These are phyloP conservation scores for Tursiops truncatus DNA, from an alignment of 2,113 vertebrate genomes.

Conservation along the genomic window DNA sequence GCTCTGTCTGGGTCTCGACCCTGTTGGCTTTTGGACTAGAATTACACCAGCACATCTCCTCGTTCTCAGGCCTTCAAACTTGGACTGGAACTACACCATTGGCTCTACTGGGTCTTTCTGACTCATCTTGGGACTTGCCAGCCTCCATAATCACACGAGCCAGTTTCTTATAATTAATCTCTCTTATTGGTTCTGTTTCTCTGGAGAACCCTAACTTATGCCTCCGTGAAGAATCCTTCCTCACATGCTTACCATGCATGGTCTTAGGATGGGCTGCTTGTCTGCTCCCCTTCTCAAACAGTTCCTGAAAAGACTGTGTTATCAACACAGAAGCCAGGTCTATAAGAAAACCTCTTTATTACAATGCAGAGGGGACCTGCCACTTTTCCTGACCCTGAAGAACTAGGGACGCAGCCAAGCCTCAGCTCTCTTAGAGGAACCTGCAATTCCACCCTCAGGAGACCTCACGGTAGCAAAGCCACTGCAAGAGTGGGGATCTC, in stretches of 20 bases:
- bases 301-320: neutral
- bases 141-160: neutral
- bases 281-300: neutral
- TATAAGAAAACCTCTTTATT: neutral
- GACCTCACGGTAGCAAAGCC: neutral
- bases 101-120: neutral
- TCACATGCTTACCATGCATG: fast-evolving
- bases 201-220: neutral
- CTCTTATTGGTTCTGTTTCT: neutral
- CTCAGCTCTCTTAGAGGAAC: neutral
- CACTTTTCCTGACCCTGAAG: neutral
- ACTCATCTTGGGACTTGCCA: neutral
- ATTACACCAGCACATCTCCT: neutral
- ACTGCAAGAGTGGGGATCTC: neutral
- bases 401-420: neutral
- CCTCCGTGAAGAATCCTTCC: neutral
- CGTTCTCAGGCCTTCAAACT: neutral
- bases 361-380: fast-evolving
- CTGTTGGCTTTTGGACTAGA: neutral
- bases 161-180: neutral
- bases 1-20: neutral
- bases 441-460: neutral
- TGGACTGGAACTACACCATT: neutral
- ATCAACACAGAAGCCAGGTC: neutral
- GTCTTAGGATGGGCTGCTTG: neutral